phyloP scores from a whole-genome alignment of 2,888 invertebrate species.

The Pandemis cinnamomeana region DNA sequence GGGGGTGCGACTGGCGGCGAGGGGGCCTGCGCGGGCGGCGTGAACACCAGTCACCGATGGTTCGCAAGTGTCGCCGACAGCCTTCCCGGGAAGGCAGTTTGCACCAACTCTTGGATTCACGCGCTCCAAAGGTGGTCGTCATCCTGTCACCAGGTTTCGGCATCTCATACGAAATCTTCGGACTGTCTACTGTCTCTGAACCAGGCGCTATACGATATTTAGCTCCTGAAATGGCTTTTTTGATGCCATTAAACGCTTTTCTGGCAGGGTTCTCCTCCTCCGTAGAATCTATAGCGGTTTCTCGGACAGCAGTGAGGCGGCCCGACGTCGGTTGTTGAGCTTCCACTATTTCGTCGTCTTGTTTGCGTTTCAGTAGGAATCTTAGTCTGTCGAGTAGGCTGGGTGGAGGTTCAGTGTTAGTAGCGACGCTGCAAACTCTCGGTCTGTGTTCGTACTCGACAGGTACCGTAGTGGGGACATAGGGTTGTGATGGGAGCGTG shows the following conservation, averaged over 20 bases:
- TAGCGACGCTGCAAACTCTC: constrained; percentile 72
- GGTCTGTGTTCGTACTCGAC: constrained; percentile 59
- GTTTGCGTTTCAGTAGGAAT: constrained; percentile 59
- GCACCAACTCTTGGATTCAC: constrained; percentile 65
- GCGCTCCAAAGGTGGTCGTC: constrained; percentile 74
- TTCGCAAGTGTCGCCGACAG: constrained; percentile 63
- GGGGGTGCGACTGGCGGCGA: constrained; percentile 64
- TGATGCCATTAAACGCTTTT: constrained; percentile 68
- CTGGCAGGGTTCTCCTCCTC: constrained; percentile 65
- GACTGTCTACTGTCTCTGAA: constrained; percentile 69
- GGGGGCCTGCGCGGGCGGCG: constrained; percentile 64
- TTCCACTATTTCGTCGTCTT: constrained; percentile 54
- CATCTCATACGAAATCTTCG: constrained; percentile 76
- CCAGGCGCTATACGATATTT: constrained; percentile 74
- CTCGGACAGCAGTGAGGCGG: constrained; percentile 67
- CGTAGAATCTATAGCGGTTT: constrained; percentile 63
- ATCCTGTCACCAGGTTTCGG: constrained; percentile 78
- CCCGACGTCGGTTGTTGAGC: constrained; percentile 59
- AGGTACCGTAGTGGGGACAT: constrained; percentile 56
- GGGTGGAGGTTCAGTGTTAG: constrained; percentile 75
- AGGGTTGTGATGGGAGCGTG: constrained; percentile 68
- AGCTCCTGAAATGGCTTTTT: constrained; percentile 70
- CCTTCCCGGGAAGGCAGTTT: constrained; percentile 65
- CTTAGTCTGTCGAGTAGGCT: constrained; percentile 63
- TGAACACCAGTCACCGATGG: constrained; percentile 67